These are phyloP conservation scores for Amblyraja radiata DNA, from an alignment of 2,797 vertebrate species.

Conservation along the genomic window DNA sequence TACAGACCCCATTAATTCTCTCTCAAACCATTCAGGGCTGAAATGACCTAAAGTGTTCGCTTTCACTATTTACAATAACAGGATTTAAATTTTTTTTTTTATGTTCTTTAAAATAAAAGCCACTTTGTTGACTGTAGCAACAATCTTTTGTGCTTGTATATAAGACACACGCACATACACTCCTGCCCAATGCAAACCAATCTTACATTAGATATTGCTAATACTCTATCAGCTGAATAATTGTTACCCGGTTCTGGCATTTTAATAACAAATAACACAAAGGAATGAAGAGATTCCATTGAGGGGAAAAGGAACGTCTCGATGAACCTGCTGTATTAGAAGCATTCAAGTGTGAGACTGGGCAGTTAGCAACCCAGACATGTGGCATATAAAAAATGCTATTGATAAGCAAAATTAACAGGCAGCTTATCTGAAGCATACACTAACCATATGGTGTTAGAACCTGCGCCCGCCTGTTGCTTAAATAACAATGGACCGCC, in stretches of 20 bases:
- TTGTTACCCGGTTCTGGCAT: background rate
- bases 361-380: conserved; percentile 60
- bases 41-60: background rate
- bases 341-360: conserved; percentile 50
- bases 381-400: conserved; percentile 71
- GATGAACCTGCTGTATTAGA: background rate
- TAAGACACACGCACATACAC: background rate
- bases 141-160: background rate
- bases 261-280: conserved; percentile 13
- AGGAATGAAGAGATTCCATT: conserved; percentile 40
- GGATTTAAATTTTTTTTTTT: background rate
- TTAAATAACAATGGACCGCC: conserved; percentile 80
- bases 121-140: background rate
- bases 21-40: background rate
- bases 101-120: background rate
- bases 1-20: background rate
- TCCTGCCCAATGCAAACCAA: background rate
- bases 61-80: background rate
- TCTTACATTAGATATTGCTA: background rate
- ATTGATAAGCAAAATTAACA: conserved; percentile 73
- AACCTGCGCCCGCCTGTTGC: conserved; percentile 80
- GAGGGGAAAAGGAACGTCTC: conserved; percentile 37
- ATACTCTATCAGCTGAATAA: background rate
- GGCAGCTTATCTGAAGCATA: conserved; percentile 81
- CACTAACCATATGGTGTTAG: conserved; percentile 88